Percentiles rank a stretch among this genome's conserved stretches.
phyloP scores from a whole-genome alignment of 2,888 invertebrate genomes.

The Apotomis turbidana region DNA sequence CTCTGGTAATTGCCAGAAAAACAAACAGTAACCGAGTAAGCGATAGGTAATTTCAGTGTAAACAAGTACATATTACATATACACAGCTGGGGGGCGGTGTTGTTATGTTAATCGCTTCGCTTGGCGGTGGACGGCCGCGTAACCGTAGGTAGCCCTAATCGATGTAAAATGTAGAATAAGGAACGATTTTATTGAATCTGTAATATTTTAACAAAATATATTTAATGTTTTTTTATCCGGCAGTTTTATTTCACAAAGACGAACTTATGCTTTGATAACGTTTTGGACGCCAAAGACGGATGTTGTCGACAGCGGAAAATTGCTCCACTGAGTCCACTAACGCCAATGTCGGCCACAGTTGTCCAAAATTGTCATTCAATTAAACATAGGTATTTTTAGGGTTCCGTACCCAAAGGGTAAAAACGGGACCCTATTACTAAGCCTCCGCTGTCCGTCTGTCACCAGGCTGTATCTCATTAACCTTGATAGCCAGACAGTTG shows the following conservation, averaged over 20 bases:
- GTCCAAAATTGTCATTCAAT: too few species aligned
- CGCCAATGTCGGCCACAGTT: too few species aligned
- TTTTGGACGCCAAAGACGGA: background rate
- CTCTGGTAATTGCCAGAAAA: conserved; percentile 5
- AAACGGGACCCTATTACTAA: too few species aligned
- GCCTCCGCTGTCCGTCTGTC: too few species aligned
- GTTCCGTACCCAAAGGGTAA: too few species aligned
- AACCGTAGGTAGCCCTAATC: conserved; percentile 45
- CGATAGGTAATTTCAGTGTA: conserved; percentile 8
- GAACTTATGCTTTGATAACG: background rate
- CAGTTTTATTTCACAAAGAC: conserved; percentile 44
- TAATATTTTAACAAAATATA: conserved; percentile 83
- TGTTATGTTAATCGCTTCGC: conserved; percentile 43
- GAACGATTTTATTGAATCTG: conserved; percentile 80
- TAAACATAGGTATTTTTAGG: too few species aligned
- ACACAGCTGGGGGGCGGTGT: conserved; percentile 43
- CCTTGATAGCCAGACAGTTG: too few species aligned
- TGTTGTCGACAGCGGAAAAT: too few species aligned
- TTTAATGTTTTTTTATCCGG: conserved; percentile 76
- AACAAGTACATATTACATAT: background rate
- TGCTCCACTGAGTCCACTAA: too few species aligned
- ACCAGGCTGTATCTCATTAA: too few species aligned
- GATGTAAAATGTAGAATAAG: conserved; percentile 57
- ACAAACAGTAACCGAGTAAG: conserved; percentile 13
- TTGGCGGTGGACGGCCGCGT: conserved; percentile 36